Conservation (phyloP, 2,797 vertebrate genomes). For the Gobionotothen gibberifrons region DNA sequence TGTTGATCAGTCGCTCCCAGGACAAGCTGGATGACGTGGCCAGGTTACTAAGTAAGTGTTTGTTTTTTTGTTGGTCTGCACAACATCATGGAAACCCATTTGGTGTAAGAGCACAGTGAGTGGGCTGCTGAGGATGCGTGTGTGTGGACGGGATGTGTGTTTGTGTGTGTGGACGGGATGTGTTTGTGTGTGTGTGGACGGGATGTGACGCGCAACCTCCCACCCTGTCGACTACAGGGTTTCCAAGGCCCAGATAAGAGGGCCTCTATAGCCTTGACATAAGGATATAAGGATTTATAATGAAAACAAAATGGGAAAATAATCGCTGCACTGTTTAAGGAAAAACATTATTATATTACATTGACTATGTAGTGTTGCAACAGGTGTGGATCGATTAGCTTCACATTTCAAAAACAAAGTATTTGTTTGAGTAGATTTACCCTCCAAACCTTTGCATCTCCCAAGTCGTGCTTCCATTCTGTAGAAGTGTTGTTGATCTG, state of each 20-base stretch:
- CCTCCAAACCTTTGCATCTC: not conserved
- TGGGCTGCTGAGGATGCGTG: slow-evolving; percentile 42
- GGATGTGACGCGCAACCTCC: slow-evolving; percentile 40
- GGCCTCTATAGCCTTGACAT: not conserved
- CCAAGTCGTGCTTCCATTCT: slow-evolving; percentile 7
- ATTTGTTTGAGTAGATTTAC: slow-evolving; percentile 1
- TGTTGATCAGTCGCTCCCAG: slow-evolving; percentile 94
- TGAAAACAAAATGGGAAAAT: not conserved
- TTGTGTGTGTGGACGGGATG: slow-evolving; percentile 27
- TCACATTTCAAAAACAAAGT: not conserved
- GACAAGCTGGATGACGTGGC: slow-evolving; percentile 93
- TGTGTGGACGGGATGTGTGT: slow-evolving; percentile 22
- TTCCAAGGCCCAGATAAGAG: not conserved
- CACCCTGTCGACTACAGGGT: slow-evolving; percentile 24
- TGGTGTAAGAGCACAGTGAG: slow-evolving; percentile 41
- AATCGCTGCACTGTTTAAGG: not conserved
- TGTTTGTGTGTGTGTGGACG: slow-evolving; percentile 32
- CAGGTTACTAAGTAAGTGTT: slow-evolving; percentile 87
- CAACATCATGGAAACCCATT: slow-evolving; percentile 59
- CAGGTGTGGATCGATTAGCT: not conserved
- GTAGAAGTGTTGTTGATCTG: not conserved
- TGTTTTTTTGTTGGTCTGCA: not conserved
- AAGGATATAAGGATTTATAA: not conserved
- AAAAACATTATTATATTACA: not conserved
- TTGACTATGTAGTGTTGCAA: not conserved